A percentile compares a stretch with the other conserved stretches of the same genome.
Conservation (phyloP, 2,888 invertebrate genomes). For the Drosophila kambysellisi region DNA sequence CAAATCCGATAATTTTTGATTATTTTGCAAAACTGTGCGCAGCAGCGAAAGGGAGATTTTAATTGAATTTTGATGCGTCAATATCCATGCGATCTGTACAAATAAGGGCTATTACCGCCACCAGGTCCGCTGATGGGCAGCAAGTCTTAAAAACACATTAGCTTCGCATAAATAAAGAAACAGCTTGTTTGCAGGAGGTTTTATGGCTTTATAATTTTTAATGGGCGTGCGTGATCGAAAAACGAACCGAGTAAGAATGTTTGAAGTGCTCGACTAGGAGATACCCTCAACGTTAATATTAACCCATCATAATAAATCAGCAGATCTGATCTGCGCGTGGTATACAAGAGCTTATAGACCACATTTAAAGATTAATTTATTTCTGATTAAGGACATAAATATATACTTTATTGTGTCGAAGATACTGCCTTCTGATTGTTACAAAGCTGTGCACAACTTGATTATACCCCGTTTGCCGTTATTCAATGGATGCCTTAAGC, state of each 20-base stretch:
- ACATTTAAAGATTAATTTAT: background rate
- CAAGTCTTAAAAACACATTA: constrained; percentile 50
- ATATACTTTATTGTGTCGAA: background rate
- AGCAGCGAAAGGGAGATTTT: background rate
- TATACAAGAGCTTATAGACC: background rate
- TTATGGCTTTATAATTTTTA: constrained; percentile 74
- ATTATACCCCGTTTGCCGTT: background rate
- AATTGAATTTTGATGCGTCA: constrained; percentile 60
- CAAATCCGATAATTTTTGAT: background rate
- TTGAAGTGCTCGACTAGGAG: background rate
- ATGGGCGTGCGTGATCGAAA: constrained; percentile 49
- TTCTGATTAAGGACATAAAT: background rate
- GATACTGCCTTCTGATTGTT: background rate
- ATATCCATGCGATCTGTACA: constrained; percentile 28
- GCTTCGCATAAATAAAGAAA: background rate
- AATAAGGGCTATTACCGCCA: constrained; percentile 41
- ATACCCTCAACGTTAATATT: background rate
- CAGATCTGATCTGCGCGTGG: background rate
- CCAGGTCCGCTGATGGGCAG: background rate
- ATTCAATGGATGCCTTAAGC: constrained; percentile 26
- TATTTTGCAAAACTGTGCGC: background rate
- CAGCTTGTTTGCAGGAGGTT: constrained; percentile 39
- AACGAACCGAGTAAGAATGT: background rate
- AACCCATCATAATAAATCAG: background rate
- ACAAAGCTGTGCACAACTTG: background rate